phyloP scores from a whole-genome alignment of 2,888 invertebrate genomes.

The Drosophila phalerata region DNA sequence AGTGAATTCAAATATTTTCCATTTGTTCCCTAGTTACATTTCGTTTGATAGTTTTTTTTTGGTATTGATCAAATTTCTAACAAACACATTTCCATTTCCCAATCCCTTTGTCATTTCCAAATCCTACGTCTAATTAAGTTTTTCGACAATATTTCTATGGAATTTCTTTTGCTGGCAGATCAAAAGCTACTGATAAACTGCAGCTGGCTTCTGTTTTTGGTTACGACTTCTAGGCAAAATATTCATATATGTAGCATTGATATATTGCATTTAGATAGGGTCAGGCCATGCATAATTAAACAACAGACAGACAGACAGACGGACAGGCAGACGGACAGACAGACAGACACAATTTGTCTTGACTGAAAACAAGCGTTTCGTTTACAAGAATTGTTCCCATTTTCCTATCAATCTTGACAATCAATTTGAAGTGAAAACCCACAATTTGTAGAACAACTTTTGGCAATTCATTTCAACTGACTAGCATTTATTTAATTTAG shows the following conservation, averaged over 20 bases:
- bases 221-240: background rate
- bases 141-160: constrained; percentile 30
- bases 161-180: constrained; percentile 32
- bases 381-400: background rate
- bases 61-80: constrained; percentile 33
- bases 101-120: background rate
- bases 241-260: constrained; percentile 32
- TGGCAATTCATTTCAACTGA: background rate
- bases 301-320: background rate
- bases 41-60: background rate
- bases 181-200: constrained; percentile 55
- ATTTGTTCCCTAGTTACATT: constrained; percentile 25
- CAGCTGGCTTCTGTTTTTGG: constrained; percentile 53
- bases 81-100: constrained; percentile 6
- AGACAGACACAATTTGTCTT: background rate
- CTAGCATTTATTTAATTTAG: too few relatives aligned
- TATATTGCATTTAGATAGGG: constrained; percentile 52
- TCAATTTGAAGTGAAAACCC: background rate
- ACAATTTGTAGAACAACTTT: background rate
- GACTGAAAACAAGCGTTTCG: background rate
- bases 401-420: constrained; percentile 4
- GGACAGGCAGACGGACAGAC: background rate
- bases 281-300: constrained; percentile 47
- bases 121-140: constrained; percentile 49
- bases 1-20: constrained; percentile 13